Evolutionary conservation across 1,140 invertebrate genomes (phyloP), one percentile per base, ranked within the genome.

Genomic region (Ips typographus): DNA sequence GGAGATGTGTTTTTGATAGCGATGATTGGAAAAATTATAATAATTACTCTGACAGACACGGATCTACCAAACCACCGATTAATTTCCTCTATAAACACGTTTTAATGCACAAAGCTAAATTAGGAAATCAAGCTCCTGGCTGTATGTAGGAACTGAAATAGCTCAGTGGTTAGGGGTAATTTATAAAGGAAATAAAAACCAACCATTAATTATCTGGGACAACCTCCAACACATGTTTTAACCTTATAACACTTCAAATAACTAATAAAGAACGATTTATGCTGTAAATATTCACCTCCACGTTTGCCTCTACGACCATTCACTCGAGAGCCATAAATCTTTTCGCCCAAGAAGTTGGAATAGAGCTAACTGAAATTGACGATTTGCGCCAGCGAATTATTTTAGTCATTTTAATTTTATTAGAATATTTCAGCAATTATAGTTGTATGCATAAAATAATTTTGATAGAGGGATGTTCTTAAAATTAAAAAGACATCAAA

Each of bases 251-350:
- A 71, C 56, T 72, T 67, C 55, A 71, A 65, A 62, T 52, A 66
- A 71, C 73, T 74, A 74, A 75, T 76, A 76, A 76, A 75, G 71
- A 72, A 75, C 65, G 70, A 76, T 75, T 75, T 77, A 76, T 77
- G 76, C 73, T 73, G 74, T 74, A 73, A 73, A 76, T 73, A 74
- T 71, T 72, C 73, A 77, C 76, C 76, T 74, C 73, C 72, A 76
- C 74, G 74, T 73, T 75, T 73, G 69, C 73, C 71, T 77, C 71
- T 72, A 76, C 73, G 75, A 72, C 73, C 76, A 72, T 76, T 77
- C 76, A 72, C 60, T 70, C 73, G 72, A 63, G 71, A 71, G 71
- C 56, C 70, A 77, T 77, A 77, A 77, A 77, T 77, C 76, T 77
- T 74, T 72, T 64, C 58, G 60, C 61, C 66, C 66, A 74, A 74